Conservation (phyloP, 2,888 invertebrate species). For the Conomelus anceps region DNA sequence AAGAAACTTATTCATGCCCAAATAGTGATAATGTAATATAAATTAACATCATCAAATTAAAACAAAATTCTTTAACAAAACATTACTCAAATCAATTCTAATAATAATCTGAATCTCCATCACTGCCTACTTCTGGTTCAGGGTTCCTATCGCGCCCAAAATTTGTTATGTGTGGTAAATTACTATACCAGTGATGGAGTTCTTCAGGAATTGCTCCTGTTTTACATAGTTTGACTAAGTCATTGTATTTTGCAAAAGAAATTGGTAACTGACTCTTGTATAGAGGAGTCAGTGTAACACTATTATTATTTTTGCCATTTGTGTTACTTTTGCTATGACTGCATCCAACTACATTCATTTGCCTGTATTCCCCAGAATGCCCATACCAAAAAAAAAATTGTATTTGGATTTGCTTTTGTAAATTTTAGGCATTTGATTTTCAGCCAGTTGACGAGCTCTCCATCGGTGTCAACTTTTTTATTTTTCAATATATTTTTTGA, state of each 20-base stretch:
- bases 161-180: background rate
- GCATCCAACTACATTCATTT: background rate
- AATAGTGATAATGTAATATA: background rate
- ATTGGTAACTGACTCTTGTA: conserved; percentile 3
- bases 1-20: background rate
- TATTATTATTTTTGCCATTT: background rate
- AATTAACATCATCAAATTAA: too few relatives aligned
- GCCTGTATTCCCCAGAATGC: conserved; percentile 1
- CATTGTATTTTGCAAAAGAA: background rate
- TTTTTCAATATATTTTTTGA: conserved; percentile 20
- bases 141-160: background rate
- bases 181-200: conserved; percentile 5
- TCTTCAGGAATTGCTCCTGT: background rate
- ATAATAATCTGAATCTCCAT: background rate
- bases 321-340: background rate
- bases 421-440: conserved; percentile 17
- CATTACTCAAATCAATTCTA: background rate
- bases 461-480: conserved; percentile 3
- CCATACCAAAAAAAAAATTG: background rate
- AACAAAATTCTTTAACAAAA: background rate
- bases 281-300: background rate
- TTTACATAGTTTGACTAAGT: conserved; percentile 1
- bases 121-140: conserved; percentile 2
- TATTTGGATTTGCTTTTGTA: background rate
- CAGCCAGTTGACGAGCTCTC: conserved; percentile 27